A percentile compares a stretch with the other conserved stretches of the same genome.
These are phyloP conservation scores for Caenorhabditis sp. DNA, from an alignment of 2,888 invertebrate species.

Conservation along the genomic window DNA sequence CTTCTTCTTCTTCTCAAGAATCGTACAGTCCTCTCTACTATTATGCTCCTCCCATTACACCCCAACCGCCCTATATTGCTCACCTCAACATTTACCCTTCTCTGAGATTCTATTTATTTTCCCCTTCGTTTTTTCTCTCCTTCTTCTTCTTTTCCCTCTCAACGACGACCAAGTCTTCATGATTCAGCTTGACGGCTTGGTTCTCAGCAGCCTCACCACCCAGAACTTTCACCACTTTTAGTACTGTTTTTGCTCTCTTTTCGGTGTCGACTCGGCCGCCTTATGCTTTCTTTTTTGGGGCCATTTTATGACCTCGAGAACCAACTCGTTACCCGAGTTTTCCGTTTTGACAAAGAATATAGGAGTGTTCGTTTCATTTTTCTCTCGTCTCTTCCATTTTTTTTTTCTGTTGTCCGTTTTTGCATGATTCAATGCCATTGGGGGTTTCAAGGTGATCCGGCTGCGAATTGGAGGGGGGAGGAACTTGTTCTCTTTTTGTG, in stretches of 20 bases:
- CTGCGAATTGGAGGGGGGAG: background rate
- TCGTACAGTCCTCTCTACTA: constrained; percentile 8
- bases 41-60: constrained; percentile 35
- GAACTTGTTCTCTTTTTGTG: constrained; percentile 34
- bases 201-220: constrained; percentile 5
- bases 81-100: constrained; percentile 52
- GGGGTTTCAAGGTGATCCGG: constrained; percentile 36
- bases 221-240: constrained; percentile 34
- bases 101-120: background rate
- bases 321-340: background rate
- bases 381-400: too few relatives aligned
- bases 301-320: constrained; percentile 30
- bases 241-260: constrained; percentile 23
- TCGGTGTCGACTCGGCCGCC: background rate
- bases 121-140: background rate
- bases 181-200: constrained; percentile 12
- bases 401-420: background rate
- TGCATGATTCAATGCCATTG: constrained; percentile 5
- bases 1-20: background rate
- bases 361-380: background rate
- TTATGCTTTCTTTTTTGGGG: too few relatives aligned
- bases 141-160: background rate
- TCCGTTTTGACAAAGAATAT: too few relatives aligned
- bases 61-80: constrained; percentile 38
- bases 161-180: background rate